Evolutionary conservation across 1,140 invertebrate genomes (phyloP).

Genomic region (Sesamia nonagrioides): DNA sequence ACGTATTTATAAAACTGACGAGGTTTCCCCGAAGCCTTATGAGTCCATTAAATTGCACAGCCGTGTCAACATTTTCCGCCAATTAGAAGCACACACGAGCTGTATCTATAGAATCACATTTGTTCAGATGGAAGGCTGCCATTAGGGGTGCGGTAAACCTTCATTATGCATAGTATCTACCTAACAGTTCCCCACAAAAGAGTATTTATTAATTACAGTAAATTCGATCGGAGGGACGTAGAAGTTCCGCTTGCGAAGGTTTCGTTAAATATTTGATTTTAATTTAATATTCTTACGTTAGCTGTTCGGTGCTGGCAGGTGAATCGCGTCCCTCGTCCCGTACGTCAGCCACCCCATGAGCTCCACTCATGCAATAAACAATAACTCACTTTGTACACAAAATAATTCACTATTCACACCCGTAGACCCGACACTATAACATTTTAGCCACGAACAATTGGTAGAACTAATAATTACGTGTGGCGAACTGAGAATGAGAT

Average conservation of each 20-base stretch:
- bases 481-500: slow-evolving; percentile 39
- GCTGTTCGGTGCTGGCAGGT: slow-evolving; percentile 83
- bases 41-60: not conserved
- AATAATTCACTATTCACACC: slow-evolving; percentile 61
- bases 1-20: slow-evolving; percentile 14
- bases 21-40: not conserved
- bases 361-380: slow-evolving; percentile 83
- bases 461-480: slow-evolving; percentile 43
- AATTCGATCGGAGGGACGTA: not conserved
- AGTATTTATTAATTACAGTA: slow-evolving; percentile 4
- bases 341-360: slow-evolving; percentile 75
- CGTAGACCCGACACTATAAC: slow-evolving; percentile 75
- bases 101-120: not conserved
- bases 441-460: slow-evolving; percentile 66
- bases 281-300: slow-evolving; percentile 73
- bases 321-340: slow-evolving; percentile 81
- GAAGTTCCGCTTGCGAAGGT: not conserved
- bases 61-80: not conserved
- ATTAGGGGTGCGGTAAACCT: slow-evolving; percentile 48
- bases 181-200: not conserved
- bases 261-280: not conserved
- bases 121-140: slow-evolving; percentile 29
- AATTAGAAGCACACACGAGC: not conserved
- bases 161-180: slow-evolving; percentile 31
- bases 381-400: slow-evolving; percentile 69